Conservation (phyloP, 1,140 invertebrate genomes). For the Listronotus bonariensis region DNA sequence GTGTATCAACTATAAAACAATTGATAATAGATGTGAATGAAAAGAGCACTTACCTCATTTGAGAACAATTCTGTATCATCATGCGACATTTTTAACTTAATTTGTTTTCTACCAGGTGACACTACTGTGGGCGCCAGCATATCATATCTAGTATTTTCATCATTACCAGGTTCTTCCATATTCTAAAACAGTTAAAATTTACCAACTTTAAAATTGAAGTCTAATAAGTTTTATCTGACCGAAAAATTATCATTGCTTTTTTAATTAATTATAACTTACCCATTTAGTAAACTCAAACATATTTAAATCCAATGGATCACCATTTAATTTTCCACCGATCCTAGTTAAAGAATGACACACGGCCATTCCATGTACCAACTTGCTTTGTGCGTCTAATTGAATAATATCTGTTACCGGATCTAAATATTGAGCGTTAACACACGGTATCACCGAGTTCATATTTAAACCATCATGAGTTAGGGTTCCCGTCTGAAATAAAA, state of each 20-base stretch:
- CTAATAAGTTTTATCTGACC: too few species aligned
- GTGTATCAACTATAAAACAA: too few species aligned
- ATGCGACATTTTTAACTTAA: slow-evolving; percentile 15
- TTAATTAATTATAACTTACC: slow-evolving; percentile 55
- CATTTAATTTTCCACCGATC: slow-evolving; percentile 75
- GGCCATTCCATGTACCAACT: slow-evolving; percentile 68
- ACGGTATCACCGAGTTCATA: slow-evolving; percentile 84
- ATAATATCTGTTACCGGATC: slow-evolving; percentile 62
- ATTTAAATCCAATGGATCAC: slow-evolving; percentile 84
- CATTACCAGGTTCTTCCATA: slow-evolving; percentile 84
- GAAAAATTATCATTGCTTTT: too few species aligned
- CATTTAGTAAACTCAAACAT: slow-evolving; percentile 88
- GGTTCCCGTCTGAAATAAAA: slow-evolving; percentile 77
- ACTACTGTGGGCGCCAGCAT: slow-evolving; percentile 86
- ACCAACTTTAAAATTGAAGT: too few species aligned
- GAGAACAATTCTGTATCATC: neutral
- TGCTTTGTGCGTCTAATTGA: slow-evolving; percentile 57
- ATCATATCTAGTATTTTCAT: slow-evolving; percentile 85
- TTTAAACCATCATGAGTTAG: slow-evolving; percentile 93
- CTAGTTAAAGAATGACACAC: slow-evolving; percentile 83
- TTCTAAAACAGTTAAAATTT: slow-evolving; percentile 50
- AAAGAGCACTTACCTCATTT: slow-evolving; percentile 33
- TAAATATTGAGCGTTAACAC: slow-evolving; percentile 62
- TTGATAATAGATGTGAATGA: too few species aligned
- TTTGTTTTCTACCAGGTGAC: slow-evolving; percentile 60